Percentiles rank a stretch among this genome's conserved stretches.
Evolutionary conservation across 2,113 vertebrate species (phyloP).

Genomic region (Jaculus jaculus): DNA sequence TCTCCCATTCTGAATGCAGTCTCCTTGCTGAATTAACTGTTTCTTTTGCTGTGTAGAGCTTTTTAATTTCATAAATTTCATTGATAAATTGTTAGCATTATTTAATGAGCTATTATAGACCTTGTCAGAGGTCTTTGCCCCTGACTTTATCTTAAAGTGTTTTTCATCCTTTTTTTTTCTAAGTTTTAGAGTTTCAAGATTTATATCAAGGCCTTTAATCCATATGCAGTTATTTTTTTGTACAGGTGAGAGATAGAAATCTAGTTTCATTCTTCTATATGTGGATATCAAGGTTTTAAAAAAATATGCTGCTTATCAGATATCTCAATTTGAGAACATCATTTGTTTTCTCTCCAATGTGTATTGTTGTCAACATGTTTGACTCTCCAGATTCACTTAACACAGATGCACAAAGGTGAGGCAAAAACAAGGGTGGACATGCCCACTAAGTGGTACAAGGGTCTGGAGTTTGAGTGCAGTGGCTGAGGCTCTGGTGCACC

Average conservation of each 20-base stretch:
- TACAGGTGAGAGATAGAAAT: not conserved
- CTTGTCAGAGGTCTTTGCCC: not conserved
- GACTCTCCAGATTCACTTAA: no score
- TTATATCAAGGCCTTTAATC: not conserved
- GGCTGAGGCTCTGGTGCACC: no score
- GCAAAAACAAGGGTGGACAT: no score
- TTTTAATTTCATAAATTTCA: not conserved
- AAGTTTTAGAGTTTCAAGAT: not conserved
- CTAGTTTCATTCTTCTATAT: not conserved
- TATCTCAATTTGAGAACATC: not conserved
- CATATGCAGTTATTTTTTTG: not conserved
- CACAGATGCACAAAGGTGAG: no score
- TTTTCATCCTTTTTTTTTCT: not conserved
- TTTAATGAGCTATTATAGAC: not conserved
- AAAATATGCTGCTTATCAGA: no score
- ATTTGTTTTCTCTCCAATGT: not conserved
- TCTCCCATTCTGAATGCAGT: not conserved
- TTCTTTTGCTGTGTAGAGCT: not conserved
- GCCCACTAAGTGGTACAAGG: no score
- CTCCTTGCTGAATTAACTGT: not conserved
- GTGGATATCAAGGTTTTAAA: no score
- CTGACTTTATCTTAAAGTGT: no score
- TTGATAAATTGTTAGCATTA: not conserved
- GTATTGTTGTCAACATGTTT: not conserved
- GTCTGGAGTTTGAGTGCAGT: no score